Conservation (phyloP, 2,888 invertebrate genomes). For the Epirrhoe tristata region DNA sequence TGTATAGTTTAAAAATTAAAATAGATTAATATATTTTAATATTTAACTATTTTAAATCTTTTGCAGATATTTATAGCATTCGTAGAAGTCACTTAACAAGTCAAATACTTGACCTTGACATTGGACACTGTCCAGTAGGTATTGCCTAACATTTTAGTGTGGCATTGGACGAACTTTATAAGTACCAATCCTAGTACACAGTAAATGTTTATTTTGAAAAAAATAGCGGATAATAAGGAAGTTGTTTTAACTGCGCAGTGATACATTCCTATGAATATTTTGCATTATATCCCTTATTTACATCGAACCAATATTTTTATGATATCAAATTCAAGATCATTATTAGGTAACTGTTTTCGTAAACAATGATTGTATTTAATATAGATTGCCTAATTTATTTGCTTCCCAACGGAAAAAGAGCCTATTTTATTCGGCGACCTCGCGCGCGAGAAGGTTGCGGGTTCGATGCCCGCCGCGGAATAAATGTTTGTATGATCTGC, state of each 20-base stretch:
- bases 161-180: conserved; percentile 10
- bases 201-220: background rate
- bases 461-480: no score
- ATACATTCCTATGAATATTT: background rate
- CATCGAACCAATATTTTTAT: background rate
- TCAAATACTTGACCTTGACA: conserved; percentile 19
- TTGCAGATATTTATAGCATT: background rate
- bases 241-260: background rate
- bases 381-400: no score
- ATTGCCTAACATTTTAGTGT: conserved; percentile 18
- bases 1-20: no score
- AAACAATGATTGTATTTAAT: no score
- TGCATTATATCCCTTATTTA: background rate
- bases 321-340: background rate
- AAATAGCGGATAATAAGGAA: conserved; percentile 3
- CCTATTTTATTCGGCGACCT: no score
- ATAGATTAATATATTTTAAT: background rate
- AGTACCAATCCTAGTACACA: background rate
- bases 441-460: no score
- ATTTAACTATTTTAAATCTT: background rate
- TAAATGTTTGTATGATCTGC: no score
- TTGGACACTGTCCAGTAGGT: conserved; percentile 10
- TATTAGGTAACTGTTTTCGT: no score
- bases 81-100: background rate
- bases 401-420: no score